Evolutionary conservation across 1,140 invertebrate genomes (phyloP).

Genomic region (Bombus waltoni): DNA sequence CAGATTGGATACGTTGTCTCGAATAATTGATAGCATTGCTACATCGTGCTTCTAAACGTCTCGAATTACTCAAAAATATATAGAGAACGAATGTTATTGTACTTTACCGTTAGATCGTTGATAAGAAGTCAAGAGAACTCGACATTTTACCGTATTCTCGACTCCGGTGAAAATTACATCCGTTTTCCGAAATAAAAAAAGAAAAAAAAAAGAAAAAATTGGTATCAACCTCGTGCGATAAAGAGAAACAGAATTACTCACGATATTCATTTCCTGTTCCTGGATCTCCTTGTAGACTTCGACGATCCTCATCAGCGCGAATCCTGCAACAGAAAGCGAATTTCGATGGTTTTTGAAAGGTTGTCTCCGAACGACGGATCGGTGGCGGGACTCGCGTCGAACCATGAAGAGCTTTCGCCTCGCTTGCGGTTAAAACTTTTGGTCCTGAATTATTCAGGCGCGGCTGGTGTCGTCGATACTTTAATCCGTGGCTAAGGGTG

Average conservation of each 20-base stretch:
- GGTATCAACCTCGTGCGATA: no score
- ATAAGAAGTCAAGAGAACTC: no score
- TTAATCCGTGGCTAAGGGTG: conserved; percentile 73
- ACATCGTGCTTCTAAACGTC: no score
- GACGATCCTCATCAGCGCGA: conserved; percentile 94
- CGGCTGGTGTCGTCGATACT: conserved; percentile 76
- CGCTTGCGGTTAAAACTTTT: conserved; percentile 73
- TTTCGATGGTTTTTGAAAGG: conserved; percentile 37
- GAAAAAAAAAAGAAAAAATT: no score
- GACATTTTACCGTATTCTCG: no score
- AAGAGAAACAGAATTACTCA: conserved; percentile 84
- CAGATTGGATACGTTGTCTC: neutral
- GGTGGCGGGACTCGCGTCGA: conserved; percentile 34
- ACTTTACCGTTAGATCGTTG: no score
- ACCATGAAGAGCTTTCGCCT: conserved; percentile 20
- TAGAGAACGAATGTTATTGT: no score
- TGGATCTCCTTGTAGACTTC: conserved; percentile 96
- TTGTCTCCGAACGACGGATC: no score
- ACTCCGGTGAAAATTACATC: no score
- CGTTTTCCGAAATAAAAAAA: no score
- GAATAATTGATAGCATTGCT: neutral
- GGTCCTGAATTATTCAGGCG: conserved; percentile 81
- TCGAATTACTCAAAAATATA: no score
- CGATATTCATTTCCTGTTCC: conserved; percentile 96
- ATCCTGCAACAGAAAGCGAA: conserved; percentile 86